phyloP scores from a whole-genome alignment of 1,140 invertebrate genomes.

The Pachyrhynchus sulphureomaculatus region DNA sequence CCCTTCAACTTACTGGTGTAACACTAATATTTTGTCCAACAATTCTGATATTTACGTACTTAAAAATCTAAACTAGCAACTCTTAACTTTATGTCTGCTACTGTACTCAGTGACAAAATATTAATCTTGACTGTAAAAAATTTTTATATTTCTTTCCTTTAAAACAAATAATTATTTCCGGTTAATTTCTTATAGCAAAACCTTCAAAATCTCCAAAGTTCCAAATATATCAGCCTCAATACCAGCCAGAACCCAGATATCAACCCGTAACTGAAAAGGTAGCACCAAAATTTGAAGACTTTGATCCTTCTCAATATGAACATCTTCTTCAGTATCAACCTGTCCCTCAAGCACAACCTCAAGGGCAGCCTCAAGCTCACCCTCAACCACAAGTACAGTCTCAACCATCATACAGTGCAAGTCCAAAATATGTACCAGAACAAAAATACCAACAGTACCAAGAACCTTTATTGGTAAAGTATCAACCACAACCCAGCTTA shows the following conservation, averaged over 20 bases:
- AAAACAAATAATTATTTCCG: too few species aligned
- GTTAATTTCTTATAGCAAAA: not conserved
- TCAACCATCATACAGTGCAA: not conserved
- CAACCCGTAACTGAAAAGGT: not conserved
- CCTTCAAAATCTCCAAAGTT: not conserved
- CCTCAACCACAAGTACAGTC: too few species aligned
- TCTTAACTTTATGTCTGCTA: too few species aligned
- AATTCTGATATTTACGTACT: too few species aligned
- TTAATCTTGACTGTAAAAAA: too few species aligned
- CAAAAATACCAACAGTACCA: not conserved
- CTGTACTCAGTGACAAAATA: too few species aligned
- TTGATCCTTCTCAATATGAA: not conserved
- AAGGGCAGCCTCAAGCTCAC: too few species aligned
- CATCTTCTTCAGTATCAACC: not conserved
- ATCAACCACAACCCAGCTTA: not conserved
- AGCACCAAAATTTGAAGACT: not conserved
- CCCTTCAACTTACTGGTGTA: too few species aligned
- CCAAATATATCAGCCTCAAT: slow-evolving; percentile 1
- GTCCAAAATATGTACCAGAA: slow-evolving; percentile 2
- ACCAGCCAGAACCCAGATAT: slow-evolving; percentile 1
- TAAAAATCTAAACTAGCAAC: too few species aligned
- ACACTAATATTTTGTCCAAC: too few species aligned
- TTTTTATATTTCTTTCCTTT: too few species aligned
- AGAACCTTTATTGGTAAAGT: not conserved
- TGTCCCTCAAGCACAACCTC: not conserved